phyloP scores from a whole-genome alignment of 2,888 invertebrate genomes.

The Melanotus villosus region DNA sequence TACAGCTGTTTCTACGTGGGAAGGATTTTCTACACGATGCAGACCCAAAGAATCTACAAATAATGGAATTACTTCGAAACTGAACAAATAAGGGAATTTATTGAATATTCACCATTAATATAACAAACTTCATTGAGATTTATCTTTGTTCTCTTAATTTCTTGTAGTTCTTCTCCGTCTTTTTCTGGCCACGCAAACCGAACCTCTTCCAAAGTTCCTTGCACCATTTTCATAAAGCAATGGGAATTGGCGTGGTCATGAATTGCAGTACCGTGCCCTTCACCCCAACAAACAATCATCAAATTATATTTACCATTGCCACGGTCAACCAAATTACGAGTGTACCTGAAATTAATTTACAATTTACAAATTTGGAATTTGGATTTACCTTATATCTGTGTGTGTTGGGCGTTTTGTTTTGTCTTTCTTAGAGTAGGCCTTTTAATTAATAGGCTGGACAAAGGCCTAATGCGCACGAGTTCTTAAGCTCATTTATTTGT shows the following conservation, averaged over 20 bases:
- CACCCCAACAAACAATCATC: constrained; percentile 98
- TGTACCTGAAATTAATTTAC: constrained; percentile 87
- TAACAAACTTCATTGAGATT: constrained; percentile 89
- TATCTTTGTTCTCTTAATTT: constrained; percentile 77
- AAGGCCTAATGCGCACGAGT: too few relatives aligned
- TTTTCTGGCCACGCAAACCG: constrained; percentile 85
- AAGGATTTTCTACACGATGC: constrained; percentile 96
- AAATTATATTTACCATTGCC: constrained; percentile 98
- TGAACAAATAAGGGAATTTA: too few relatives aligned
- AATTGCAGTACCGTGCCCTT: constrained; percentile 94
- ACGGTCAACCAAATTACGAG: constrained; percentile 93
- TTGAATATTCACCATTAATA: constrained; percentile 84
- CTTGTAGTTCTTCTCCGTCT: constrained; percentile 60
- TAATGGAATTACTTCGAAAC: neutral
- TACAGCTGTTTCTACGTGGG: constrained; percentile 89
- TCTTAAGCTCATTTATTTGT: too few relatives aligned
- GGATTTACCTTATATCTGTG: neutral
- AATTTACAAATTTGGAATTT: neutral
- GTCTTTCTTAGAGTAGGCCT: too few relatives aligned
- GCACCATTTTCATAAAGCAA: constrained; percentile 96
- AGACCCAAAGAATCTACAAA: constrained; percentile 90
- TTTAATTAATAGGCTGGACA: too few relatives aligned
- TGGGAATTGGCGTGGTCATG: constrained; percentile 98
- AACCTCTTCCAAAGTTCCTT: constrained; percentile 87
- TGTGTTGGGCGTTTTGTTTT: too few relatives aligned